Evolutionary conservation across 2,888 invertebrate species (phyloP).

Genomic region (Pristionchus japonicus): DNA sequence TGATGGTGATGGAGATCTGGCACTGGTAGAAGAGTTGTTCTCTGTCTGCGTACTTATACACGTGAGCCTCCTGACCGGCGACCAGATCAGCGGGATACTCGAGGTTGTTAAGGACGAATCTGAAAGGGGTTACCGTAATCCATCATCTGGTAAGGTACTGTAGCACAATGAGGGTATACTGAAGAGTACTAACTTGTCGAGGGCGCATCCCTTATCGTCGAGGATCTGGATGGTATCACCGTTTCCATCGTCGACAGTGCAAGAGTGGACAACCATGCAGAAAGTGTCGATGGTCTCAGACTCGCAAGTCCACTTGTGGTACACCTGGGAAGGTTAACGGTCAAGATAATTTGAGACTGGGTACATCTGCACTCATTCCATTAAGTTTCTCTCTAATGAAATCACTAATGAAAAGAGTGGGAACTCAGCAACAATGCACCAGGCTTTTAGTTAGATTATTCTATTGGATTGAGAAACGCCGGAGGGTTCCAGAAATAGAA

Average conservation of each 20-base stretch:
- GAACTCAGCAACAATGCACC: no score
- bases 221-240: slow-evolving; percentile 68
- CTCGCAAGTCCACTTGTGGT: slow-evolving; percentile 72
- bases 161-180: background rate
- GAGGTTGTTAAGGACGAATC: slow-evolving; percentile 70
- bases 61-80: slow-evolving; percentile 73
- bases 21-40: slow-evolving; percentile 71
- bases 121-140: background rate
- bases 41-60: slow-evolving; percentile 72
- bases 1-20: slow-evolving; percentile 71
- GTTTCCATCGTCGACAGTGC: slow-evolving; percentile 71
- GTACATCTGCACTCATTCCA: background rate
- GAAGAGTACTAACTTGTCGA: slow-evolving; percentile 56
- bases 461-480: background rate
- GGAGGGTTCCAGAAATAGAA: no score
- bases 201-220: slow-evolving; percentile 66
- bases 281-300: slow-evolving; percentile 71
- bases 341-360: background rate
- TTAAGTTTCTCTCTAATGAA: no score
- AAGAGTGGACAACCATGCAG: slow-evolving; percentile 72
- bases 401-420: no score
- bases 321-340: slow-evolving; percentile 53
- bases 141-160: background rate
- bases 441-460: no score
- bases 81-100: slow-evolving; percentile 72